These are phyloP conservation scores for Benitochromis conjunctus DNA, from an alignment of 2,113 vertebrate genomes.

Conservation along the genomic window DNA sequence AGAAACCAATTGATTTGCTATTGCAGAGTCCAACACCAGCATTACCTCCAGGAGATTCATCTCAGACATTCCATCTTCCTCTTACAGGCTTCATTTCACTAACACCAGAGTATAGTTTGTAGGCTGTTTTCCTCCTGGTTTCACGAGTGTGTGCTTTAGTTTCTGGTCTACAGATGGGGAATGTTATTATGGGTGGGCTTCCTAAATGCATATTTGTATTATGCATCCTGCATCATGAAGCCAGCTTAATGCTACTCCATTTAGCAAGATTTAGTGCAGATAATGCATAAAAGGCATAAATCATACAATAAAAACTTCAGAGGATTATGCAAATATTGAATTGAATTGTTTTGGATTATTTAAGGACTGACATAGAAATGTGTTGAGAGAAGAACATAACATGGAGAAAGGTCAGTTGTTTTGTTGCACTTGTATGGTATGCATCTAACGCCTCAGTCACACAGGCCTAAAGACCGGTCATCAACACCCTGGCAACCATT, in stretches of 20 bases:
- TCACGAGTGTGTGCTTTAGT: neutral
- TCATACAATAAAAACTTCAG: neutral
- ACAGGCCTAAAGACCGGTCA: neutral
- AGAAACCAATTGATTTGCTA: neutral
- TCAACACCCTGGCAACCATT: neutral
- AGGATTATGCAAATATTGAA: neutral
- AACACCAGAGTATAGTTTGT: neutral
- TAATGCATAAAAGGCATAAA: neutral
- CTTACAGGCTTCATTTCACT: neutral
- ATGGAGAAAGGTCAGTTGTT: neutral
- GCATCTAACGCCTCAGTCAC: neutral
- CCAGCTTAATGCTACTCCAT: neutral
- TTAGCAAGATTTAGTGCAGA: neutral
- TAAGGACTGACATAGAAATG: neutral
- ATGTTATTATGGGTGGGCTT: neutral
- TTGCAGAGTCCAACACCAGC: neutral
- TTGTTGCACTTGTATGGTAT: fast-evolving
- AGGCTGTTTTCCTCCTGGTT: neutral
- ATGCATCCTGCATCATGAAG: neutral
- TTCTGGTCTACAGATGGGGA: neutral
- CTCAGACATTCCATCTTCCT: fast-evolving
- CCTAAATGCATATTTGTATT: neutral
- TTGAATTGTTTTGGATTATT: neutral
- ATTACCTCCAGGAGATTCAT: neutral
- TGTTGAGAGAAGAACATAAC: neutral